These are phyloP conservation scores for Corynorhinus townsendii DNA, from an alignment of 2,113 vertebrate genomes.

Conservation along the genomic window DNA sequence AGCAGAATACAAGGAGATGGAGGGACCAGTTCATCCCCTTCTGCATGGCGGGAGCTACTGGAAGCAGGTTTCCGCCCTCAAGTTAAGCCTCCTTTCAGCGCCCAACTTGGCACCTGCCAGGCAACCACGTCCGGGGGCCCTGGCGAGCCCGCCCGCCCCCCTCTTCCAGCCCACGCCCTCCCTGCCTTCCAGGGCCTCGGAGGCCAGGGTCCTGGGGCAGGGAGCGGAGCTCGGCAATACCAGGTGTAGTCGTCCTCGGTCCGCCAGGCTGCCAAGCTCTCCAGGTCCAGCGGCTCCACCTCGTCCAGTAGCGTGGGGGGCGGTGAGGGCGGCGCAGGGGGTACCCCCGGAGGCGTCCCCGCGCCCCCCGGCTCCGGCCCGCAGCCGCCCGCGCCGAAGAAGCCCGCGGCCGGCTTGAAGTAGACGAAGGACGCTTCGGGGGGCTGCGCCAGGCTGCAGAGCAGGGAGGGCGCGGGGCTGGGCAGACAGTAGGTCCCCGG, in stretches of 20 bases:
- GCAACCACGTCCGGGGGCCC: not conserved
- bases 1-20: not conserved
- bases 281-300: constrained; percentile 90
- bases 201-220: not conserved
- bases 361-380: constrained; percentile 56
- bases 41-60: not conserved
- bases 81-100: not conserved
- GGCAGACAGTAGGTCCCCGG: constrained; percentile 74
- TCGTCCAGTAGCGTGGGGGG: constrained; percentile 86
- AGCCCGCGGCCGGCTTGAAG: constrained; percentile 81
- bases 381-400: constrained; percentile 74
- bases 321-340: constrained; percentile 30
- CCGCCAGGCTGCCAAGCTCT: constrained; percentile 78
- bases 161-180: not conserved
- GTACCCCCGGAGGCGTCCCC: constrained; percentile 47
- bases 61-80: not conserved
- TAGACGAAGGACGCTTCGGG: constrained; percentile 85
- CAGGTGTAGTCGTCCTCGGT: constrained; percentile 91
- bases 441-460: constrained; percentile 73
- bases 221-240: constrained; percentile 74
- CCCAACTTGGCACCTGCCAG: constrained; percentile 3
- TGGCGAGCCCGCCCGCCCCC: not conserved
- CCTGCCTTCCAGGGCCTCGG: not conserved
- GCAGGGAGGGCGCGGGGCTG: constrained; percentile 79
- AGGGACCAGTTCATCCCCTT: not conserved